phyloP scores from a whole-genome alignment of 2,888 invertebrate genomes.

The Erynnis tages region DNA sequence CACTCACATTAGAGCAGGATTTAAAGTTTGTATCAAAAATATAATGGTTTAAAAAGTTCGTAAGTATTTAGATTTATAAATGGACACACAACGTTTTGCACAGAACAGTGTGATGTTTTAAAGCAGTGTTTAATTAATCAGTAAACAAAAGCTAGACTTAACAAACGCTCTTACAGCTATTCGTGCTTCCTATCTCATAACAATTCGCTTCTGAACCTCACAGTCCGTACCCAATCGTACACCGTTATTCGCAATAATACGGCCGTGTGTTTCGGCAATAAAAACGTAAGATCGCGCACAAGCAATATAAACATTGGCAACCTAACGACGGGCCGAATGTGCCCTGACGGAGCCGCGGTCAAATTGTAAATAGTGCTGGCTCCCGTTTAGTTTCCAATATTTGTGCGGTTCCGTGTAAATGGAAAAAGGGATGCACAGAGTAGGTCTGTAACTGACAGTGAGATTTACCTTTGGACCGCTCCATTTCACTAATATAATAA shows the following conservation, averaged over 20 bases:
- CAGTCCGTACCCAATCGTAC: constrained; percentile 1
- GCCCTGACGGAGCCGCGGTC: constrained; percentile 64
- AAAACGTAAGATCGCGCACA: constrained; percentile 46
- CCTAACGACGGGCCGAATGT: constrained; percentile 65
- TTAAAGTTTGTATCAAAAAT: too few relatives aligned
- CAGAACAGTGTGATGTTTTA: too few relatives aligned
- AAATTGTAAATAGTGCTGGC: constrained; percentile 76
- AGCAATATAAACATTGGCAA: constrained; percentile 69
- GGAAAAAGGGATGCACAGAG: constrained; percentile 66
- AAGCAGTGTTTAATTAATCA: too few relatives aligned
- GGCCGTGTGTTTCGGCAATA: constrained; percentile 45
- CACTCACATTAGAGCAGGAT: too few relatives aligned
- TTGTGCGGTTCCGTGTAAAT: constrained; percentile 76
- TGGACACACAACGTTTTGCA: too few relatives aligned
- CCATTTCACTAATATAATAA: too few relatives aligned
- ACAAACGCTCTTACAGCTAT: too few relatives aligned
- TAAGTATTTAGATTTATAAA: too few relatives aligned
- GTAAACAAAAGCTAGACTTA: too few relatives aligned
- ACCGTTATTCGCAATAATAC: constrained; percentile 21
- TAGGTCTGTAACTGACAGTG: constrained; percentile 17
- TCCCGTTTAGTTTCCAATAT: constrained; percentile 79
- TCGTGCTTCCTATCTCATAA: too few relatives aligned
- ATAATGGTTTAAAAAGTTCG: too few relatives aligned
- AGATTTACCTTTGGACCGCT: too few relatives aligned
- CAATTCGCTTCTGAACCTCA: neutral